Evolutionary conservation across 2,797 vertebrate genomes (phyloP).

Genomic region (Myotis planiceps): DNA sequence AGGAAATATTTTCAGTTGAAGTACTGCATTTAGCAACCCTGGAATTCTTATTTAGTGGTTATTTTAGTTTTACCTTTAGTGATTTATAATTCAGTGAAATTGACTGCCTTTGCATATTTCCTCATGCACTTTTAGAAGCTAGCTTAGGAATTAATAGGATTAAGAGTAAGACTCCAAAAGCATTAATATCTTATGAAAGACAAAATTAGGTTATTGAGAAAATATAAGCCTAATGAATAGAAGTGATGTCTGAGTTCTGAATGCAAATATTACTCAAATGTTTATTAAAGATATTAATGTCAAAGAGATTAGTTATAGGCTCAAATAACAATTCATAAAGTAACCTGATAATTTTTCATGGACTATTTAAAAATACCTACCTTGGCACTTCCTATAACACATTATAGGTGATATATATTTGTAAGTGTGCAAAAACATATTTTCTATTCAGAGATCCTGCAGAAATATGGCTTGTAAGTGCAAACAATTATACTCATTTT

Average conservation of each 20-base stretch:
- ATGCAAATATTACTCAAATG: constrained; percentile 53
- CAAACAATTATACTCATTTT: not conserved
- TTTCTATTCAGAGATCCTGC: not conserved
- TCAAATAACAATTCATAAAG: constrained; percentile 57
- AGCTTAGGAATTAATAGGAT: constrained; percentile 65
- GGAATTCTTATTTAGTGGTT: not conserved
- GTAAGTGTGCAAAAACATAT: not conserved
- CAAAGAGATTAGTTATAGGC: constrained; percentile 64
- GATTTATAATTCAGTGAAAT: constrained; percentile 46
- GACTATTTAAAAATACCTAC: constrained; percentile 46
- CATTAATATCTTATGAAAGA: constrained; percentile 72
- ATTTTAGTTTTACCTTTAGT: constrained; percentile 34
- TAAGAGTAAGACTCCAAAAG: constrained; percentile 66
- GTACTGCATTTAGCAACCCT: constrained; percentile 15
- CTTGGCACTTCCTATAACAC: not conserved
- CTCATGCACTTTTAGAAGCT: constrained; percentile 65
- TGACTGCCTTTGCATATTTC: constrained; percentile 37
- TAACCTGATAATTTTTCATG: constrained; percentile 40
- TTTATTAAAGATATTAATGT: constrained; percentile 72
- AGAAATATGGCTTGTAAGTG: not conserved
- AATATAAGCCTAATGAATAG: constrained; percentile 66
- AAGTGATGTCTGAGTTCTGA: constrained; percentile 55
- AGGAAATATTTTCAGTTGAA: not conserved
- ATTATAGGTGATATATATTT: not conserved
- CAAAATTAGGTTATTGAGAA: constrained; percentile 78